phyloP scores from a whole-genome alignment of 2,888 invertebrate genomes.

The Allolobophora icterica region DNA sequence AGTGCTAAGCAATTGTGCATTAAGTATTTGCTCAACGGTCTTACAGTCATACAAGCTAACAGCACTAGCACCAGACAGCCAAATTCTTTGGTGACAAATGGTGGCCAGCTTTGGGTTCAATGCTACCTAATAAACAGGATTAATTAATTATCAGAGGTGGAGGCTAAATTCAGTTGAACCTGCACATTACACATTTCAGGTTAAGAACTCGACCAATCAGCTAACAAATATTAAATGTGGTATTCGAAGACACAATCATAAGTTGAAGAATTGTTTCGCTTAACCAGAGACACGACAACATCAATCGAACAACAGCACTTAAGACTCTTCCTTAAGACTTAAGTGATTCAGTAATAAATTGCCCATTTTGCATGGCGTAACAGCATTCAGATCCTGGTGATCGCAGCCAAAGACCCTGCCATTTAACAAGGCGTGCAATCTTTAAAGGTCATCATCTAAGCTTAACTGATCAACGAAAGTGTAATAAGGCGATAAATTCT shows the following conservation, averaged over 20 bases:
- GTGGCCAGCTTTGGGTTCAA: not conserved
- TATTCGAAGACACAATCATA: not conserved
- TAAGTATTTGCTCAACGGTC: too few species aligned
- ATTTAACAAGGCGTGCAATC: not conserved
- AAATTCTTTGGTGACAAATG: not conserved
- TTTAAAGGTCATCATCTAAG: not conserved
- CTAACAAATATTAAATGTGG: not conserved
- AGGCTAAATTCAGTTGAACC: not conserved
- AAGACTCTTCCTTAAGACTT: too few species aligned
- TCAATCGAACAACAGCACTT: not conserved
- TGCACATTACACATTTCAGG: not conserved
- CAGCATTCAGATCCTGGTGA: not conserved
- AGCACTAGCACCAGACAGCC: too few species aligned
- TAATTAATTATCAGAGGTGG: not conserved
- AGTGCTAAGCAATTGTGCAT: too few species aligned
- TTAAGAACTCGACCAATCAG: not conserved
- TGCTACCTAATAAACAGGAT: not conserved
- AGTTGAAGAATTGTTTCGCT: not conserved
- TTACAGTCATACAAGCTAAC: too few species aligned
- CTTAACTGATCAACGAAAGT: not conserved
- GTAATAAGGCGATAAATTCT: slow-evolving; percentile 17
- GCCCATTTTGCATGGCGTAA: not conserved
- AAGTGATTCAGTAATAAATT: not conserved
- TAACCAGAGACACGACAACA: not conserved
- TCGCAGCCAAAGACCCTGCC: not conserved